A percentile compares a stretch with the other conserved stretches of the same genome.
Evolutionary conservation across 1,140 invertebrate genomes (phyloP).

Genomic region (Tribolium castaneum): DNA sequence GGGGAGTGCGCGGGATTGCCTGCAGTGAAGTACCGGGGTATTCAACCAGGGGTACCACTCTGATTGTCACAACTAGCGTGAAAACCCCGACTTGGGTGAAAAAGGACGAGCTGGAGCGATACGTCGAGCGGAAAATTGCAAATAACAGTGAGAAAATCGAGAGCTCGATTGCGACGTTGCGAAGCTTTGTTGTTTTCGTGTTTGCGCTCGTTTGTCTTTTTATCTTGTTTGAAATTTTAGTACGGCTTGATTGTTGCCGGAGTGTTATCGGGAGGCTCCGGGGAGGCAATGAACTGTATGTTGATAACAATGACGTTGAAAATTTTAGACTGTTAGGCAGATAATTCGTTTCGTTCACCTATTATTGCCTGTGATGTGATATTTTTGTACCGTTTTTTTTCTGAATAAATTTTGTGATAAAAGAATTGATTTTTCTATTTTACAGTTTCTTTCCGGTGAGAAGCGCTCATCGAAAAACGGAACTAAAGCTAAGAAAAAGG

Average conservation of each 20-base stretch:
- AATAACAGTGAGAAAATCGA: background rate
- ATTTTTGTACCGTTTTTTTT: conserved; percentile 18
- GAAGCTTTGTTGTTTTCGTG: background rate
- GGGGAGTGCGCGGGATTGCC: background rate
- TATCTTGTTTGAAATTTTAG: conserved; percentile 5
- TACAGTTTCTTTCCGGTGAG: conserved; percentile 36
- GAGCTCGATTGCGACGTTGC: background rate
- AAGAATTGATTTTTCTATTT: conserved; percentile 12
- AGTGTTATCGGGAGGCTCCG: background rate
- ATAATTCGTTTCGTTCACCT: background rate
- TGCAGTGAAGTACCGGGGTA: background rate
- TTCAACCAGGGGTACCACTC: background rate
- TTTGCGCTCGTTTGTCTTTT: conserved; percentile 7
- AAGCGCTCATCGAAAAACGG: conserved; percentile 22
- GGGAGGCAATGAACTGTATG: conserved; percentile 5
- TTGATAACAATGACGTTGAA: background rate
- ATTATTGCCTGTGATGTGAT: background rate
- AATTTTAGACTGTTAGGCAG: conserved; percentile 9
- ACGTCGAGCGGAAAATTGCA: background rate
- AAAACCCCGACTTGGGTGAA: background rate
- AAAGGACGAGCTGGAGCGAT: background rate
- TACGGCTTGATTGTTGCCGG: background rate
- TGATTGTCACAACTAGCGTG: background rate
- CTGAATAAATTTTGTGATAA: background rate
- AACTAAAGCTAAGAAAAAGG: conserved; percentile 20